These are phyloP conservation scores for Rhagophthalmus giganteus DNA, from an alignment of 2,888 invertebrate genomes.

Conservation along the genomic window DNA sequence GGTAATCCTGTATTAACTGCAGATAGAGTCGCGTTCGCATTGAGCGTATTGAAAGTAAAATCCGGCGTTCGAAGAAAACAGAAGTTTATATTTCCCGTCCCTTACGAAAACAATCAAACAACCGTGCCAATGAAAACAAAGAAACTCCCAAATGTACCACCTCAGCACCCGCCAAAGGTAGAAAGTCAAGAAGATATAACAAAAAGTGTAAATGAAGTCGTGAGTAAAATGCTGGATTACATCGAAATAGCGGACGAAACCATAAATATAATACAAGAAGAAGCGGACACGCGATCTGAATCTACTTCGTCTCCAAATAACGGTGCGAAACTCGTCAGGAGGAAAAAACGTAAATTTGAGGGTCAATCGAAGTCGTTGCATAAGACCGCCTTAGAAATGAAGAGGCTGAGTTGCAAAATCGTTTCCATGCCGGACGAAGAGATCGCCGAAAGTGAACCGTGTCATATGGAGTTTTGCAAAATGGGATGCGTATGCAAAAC, in stretches of 20 bases:
- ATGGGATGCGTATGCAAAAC: slow-evolving; percentile 71
- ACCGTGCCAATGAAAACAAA: slow-evolving; percentile 57
- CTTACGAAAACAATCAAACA: slow-evolving; percentile 62
- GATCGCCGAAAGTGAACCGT: slow-evolving; percentile 48
- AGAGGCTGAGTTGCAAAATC: slow-evolving; percentile 67
- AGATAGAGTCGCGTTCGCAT: slow-evolving; percentile 62
- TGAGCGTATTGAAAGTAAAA: slow-evolving; percentile 56
- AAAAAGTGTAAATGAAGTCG: slow-evolving; percentile 51
- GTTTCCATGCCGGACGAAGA: slow-evolving; percentile 57
- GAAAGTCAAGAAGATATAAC: slow-evolving; percentile 1
- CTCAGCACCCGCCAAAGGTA: slow-evolving; percentile 10
- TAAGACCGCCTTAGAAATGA: slow-evolving; percentile 56
- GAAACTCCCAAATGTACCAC: background rate
- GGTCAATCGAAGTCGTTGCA: background rate
- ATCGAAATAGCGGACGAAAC: slow-evolving; percentile 22
- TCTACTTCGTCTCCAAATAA: background rate
- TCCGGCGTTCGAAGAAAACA: slow-evolving; percentile 45
- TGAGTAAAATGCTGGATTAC: slow-evolving; percentile 35
- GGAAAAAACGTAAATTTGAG: slow-evolving; percentile 6
- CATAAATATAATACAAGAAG: background rate
- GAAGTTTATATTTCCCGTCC: slow-evolving; percentile 61
- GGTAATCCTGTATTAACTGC: slow-evolving; percentile 55
- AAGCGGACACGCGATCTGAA: background rate
- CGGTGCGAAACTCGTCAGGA: background rate
- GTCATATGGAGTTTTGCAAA: slow-evolving; percentile 61